phyloP scores from a whole-genome alignment of 2,797 vertebrate genomes.

The Rhinella marina region DNA sequence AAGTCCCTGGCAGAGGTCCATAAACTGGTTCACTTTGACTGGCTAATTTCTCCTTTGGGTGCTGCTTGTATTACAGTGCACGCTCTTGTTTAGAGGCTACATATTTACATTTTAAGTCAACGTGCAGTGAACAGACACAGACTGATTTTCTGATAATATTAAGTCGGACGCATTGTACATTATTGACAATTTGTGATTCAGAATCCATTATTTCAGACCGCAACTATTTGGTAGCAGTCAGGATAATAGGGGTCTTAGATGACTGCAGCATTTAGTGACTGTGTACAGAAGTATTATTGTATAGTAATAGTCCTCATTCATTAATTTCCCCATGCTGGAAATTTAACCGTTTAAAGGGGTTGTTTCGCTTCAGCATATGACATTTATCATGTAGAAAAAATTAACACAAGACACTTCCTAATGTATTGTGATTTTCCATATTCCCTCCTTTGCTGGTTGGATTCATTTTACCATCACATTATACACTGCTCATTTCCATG shows the following conservation, averaged over 20 bases:
- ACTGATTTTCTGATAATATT: slow-evolving; percentile 5
- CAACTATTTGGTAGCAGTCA: neutral
- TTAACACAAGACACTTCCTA: too few species aligned
- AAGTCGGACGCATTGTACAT: neutral
- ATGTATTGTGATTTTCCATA: too few species aligned
- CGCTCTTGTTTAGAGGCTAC: neutral
- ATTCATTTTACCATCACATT: too few species aligned
- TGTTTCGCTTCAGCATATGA: too few species aligned
- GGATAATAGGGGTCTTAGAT: neutral
- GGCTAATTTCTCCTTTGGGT: slow-evolving; percentile 43
- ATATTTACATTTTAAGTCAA: slow-evolving; percentile 46
- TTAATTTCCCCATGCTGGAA: neutral
- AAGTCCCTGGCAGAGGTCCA: slow-evolving; percentile 43
- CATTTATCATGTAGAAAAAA: too few species aligned
- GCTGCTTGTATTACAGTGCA: slow-evolving; percentile 8
- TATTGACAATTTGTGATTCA: neutral
- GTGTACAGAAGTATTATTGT: neutral
- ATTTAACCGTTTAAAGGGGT: too few species aligned
- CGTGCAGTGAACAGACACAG: neutral
- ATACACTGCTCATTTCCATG: too few species aligned
- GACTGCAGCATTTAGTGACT: neutral
- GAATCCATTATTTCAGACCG: neutral
- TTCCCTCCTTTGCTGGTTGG: too few species aligned
- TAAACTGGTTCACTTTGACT: slow-evolving; percentile 33
- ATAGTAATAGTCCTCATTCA: neutral